Base-by-base conservation (phyloP, 2,888 invertebrate species). In the Minunthozetes semirufus region DNA sequence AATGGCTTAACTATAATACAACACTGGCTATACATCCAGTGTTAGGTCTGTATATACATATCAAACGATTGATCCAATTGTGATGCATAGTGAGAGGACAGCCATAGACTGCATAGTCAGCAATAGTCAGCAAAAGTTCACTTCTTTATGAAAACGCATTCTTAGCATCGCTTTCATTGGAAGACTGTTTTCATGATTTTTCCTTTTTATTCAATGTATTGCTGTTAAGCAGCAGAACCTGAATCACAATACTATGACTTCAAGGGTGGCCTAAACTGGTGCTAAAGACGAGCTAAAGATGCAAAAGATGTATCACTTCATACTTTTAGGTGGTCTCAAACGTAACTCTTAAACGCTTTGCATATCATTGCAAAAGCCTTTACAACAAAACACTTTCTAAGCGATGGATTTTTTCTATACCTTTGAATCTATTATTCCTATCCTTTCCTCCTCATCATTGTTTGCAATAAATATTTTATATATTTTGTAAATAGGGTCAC, bases 261-360 rank as follows among this genome's bases (percentile, higher is more conserved):
- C 68, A 68, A 42, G 68, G 68, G 68, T 68, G 68, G 68, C 42
- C 68, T 68, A 68, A 68, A 68, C 66, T 68, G 46, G 33, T 42
- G 68, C 22, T 68, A 68, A 68, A 68, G 42, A 42, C 29, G 63
- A 63, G 63, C 33, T 63, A 68, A 42, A 68, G 38, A 68, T 68
- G 42, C 42, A 68, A 68, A 68, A 68, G 68, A 68, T 68, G 68
- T 68, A 42, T 68, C 68, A 68, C 42, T 68, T 68, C 42, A 68
- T 68, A 68, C 42, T 63, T 63, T 63, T 25, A 38, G 68, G 68
- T 68, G 68, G 68, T 68, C 68, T 46, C 19, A 42, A 25, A 29
- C 61, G 27, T 61, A 61, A 61, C 29, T 61, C 61, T 29, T 11
- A 61, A 61, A 25, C 29, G 68, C 25, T 68, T 68, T 68, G 33